These are phyloP conservation scores for Rostratula benghalensis DNA, from an alignment of 2,113 vertebrate genomes.

Conservation along the genomic window DNA sequence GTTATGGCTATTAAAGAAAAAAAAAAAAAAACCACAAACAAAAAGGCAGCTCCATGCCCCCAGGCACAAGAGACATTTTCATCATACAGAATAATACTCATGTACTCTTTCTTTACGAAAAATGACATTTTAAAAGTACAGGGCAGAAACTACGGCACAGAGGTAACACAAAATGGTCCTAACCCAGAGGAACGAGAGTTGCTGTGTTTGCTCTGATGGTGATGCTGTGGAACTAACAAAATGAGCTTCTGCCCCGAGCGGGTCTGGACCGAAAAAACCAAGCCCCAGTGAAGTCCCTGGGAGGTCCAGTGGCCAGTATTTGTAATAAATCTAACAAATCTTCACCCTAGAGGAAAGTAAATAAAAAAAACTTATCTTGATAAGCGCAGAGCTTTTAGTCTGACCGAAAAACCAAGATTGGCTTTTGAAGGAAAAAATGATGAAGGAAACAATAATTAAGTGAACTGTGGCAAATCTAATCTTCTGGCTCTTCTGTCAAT, in stretches of 20 bases:
- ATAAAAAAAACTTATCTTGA: not conserved
- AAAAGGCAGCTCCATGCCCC: not conserved
- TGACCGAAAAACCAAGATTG: slow-evolving; percentile 17
- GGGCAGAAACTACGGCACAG: not conserved
- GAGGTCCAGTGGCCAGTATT: not conserved
- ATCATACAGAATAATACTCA: not conserved
- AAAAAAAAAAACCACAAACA: too few species aligned
- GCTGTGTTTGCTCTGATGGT: not conserved
- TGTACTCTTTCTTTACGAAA: not conserved
- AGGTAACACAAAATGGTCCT: not conserved
- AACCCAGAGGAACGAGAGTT: not conserved
- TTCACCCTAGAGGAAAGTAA: not conserved
- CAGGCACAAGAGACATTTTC: not conserved
- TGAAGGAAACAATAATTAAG: slow-evolving; percentile 27
- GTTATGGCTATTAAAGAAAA: not conserved
- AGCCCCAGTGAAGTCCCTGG: not conserved
- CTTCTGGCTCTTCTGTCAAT: slow-evolving; percentile 16
- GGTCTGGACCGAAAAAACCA: not conserved
- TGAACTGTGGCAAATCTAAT: slow-evolving; percentile 29
- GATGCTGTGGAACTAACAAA: not conserved
- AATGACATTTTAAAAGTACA: slow-evolving; percentile 13
- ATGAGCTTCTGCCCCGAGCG: not conserved
- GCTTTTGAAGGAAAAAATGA: not conserved
- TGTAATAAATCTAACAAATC: not conserved
- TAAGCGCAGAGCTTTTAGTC: not conserved